Conservation (phyloP, 2,888 invertebrate species). For the Auanema freiburgensis region DNA sequence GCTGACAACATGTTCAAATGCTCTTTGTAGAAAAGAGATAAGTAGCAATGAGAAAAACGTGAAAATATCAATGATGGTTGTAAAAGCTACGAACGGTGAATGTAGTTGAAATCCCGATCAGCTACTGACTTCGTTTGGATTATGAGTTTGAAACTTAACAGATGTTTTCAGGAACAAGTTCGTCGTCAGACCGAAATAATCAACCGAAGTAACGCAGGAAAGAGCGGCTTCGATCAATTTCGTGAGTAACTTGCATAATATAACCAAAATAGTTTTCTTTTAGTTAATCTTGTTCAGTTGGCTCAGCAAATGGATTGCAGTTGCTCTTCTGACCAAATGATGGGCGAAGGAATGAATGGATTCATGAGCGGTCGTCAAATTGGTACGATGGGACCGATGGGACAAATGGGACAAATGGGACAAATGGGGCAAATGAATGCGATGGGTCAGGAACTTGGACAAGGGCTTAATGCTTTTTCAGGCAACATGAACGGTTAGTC, state of each 20-base stretch:
- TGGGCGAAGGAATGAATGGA: neutral
- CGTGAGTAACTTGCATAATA: conserved; percentile 35
- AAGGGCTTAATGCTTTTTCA: neutral
- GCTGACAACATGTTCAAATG: no score
- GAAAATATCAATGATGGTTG: no score
- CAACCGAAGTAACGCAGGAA: conserved; percentile 40
- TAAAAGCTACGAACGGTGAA: no score
- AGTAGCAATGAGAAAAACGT: no score
- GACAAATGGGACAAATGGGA: conserved; percentile 6
- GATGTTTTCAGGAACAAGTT: conserved; percentile 51
- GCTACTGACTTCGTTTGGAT: no score
- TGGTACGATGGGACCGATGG: neutral
- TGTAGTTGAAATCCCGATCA: no score
- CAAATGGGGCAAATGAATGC: neutral
- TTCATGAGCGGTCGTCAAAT: no score
- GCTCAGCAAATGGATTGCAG: conserved; percentile 60
- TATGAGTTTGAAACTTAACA: no score
- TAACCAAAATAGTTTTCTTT: conserved; percentile 20
- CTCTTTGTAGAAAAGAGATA: no score
- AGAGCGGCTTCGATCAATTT: conserved; percentile 57
- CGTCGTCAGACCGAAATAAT: conserved; percentile 50
- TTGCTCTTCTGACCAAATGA: conserved; percentile 38
- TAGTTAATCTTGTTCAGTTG: conserved; percentile 55
- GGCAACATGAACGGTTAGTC: neutral
- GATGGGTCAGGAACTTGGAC: neutral